These are phyloP conservation scores for Hyppa rectilinea DNA, from an alignment of 2,888 invertebrate species.

Conservation along the genomic window DNA sequence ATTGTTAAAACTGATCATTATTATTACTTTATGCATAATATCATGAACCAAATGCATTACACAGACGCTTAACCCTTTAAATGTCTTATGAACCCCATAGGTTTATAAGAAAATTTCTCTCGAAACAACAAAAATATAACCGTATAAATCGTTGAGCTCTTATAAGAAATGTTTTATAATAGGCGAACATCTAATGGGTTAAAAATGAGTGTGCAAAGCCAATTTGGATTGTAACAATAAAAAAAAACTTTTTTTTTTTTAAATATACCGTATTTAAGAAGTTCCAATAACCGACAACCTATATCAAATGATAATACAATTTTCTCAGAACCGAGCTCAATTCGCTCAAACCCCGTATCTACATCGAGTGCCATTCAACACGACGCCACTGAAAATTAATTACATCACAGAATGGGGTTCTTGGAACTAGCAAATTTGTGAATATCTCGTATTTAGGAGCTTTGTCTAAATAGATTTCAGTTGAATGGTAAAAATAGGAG, in stretches of 20 bases:
- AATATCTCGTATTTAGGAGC: not conserved
- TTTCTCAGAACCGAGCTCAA: conserved; percentile 9
- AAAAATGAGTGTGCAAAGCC: not conserved
- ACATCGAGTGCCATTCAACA: not conserved
- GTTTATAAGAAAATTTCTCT: no score
- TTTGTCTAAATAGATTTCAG: not conserved
- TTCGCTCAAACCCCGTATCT: not conserved
- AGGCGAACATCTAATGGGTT: no score
- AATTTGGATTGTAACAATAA: not conserved
- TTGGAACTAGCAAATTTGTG: not conserved
- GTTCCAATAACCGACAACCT: not conserved
- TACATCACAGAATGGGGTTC: conserved; percentile 10
- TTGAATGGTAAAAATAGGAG: not conserved
- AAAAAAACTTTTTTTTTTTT: no score
- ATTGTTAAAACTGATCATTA: not conserved
- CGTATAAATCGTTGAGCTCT: no score
- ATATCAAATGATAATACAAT: not conserved
- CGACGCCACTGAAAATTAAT: not conserved
- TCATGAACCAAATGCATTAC: not conserved
- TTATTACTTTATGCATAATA: not conserved
- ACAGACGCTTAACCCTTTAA: no score
- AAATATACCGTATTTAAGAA: no score
- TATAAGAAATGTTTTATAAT: no score
- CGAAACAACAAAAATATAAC: no score
- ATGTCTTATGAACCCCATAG: no score